Percentiles rank a stretch among this genome's conserved stretches.
These are phyloP conservation scores for Porites divaricata DNA, from an alignment of 92 coral and sea anemone genomes.

Conservation along the genomic window DNA sequence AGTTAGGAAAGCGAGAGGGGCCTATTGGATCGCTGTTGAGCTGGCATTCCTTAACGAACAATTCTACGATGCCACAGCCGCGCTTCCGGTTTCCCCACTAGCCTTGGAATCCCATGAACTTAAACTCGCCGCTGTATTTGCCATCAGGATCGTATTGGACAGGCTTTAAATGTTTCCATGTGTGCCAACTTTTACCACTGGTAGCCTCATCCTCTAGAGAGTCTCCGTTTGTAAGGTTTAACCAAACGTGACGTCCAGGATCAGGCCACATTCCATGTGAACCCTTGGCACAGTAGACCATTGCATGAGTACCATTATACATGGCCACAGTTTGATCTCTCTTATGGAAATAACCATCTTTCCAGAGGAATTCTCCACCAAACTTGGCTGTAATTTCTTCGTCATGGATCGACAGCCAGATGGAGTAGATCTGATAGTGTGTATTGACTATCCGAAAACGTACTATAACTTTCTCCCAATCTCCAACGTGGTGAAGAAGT, in stretches of 20 bases:
- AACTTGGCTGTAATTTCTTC: neutral
- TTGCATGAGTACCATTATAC: neutral
- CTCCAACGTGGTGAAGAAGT: slow-evolving; percentile 2
- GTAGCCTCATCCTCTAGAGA: neutral
- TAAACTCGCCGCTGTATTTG: neutral
- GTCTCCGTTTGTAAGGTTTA: neutral
- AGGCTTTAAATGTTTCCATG: neutral
- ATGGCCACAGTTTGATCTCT: neutral
- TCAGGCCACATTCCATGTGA: slow-evolving; percentile 8
- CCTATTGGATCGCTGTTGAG: neutral
- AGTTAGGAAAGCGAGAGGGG: neutral
- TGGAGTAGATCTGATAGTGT: slow-evolving; percentile 2
- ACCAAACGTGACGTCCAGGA: slow-evolving; percentile 2
- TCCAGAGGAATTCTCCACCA: slow-evolving; percentile 9
- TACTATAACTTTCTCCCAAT: neutral
- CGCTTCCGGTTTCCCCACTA: neutral
- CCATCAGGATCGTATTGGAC: neutral
- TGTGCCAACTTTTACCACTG: neutral
- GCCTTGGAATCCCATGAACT: neutral
- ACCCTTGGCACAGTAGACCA: slow-evolving; percentile 2
- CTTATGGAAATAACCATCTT: neutral
- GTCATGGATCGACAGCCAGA: slow-evolving; percentile 2
- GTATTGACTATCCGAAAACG: neutral
- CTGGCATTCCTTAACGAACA: neutral
- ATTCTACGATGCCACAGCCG: neutral